Conservation (phyloP, 2,888 invertebrate genomes). For the Melieria omissa region DNA sequence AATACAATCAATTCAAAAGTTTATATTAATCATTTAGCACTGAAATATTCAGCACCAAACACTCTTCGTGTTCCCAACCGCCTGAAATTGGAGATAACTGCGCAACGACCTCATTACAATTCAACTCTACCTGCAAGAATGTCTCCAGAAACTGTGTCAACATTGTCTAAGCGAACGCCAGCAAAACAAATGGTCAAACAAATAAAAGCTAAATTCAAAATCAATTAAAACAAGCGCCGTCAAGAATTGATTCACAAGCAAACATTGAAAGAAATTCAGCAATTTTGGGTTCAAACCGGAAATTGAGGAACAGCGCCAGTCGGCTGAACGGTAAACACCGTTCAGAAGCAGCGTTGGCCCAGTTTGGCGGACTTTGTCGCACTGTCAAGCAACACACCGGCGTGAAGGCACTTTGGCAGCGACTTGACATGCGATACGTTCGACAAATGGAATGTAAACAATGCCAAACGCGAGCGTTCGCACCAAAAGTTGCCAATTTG, state of each 20-base stretch:
- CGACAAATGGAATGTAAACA: too few species aligned
- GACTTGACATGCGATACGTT: too few species aligned
- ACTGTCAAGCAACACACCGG: too few species aligned
- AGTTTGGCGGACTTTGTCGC: background rate
- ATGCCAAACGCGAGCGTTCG: too few species aligned
- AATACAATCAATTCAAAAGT: too few species aligned
- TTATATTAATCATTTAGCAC: too few species aligned
- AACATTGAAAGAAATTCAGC: background rate
- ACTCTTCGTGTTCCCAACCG: too few species aligned
- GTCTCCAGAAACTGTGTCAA: background rate
- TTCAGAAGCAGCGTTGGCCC: background rate
- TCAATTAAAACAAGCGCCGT: slow-evolving; percentile 13
- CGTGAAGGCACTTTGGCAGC: too few species aligned
- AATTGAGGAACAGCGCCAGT: slow-evolving; percentile 6
- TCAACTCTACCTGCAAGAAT: background rate
- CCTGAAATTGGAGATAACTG: background rate
- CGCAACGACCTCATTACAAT: background rate
- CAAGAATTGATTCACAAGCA: background rate
- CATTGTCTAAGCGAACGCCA: background rate
- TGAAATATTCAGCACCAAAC: too few species aligned
- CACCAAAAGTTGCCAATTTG: too few species aligned
- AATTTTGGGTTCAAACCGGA: slow-evolving; percentile 6
- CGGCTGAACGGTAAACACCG: background rate
- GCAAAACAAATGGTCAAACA: slow-evolving; percentile 3
- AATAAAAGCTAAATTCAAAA: background rate